Conservation (phyloP, 2,888 invertebrate genomes). For the Drosophila mimica region DNA sequence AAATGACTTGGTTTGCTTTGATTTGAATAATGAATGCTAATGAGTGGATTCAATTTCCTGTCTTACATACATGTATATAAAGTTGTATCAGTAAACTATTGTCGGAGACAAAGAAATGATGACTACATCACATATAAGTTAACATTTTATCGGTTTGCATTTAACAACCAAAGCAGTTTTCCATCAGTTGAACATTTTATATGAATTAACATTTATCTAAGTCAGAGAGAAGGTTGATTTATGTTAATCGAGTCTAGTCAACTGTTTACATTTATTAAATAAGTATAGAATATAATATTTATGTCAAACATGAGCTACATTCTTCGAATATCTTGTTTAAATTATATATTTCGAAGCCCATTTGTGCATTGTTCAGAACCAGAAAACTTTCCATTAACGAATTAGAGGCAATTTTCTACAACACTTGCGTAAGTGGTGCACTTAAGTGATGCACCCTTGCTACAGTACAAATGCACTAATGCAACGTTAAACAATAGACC, state of each 20-base stretch:
- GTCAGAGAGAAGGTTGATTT: not conserved
- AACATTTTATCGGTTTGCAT: slow-evolving; percentile 1
- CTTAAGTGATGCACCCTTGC: not conserved
- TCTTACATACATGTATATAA: not conserved
- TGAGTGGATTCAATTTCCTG: slow-evolving; percentile 31
- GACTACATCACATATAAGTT: not conserved
- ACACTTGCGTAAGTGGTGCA: slow-evolving; percentile 12
- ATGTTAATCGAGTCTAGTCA: not conserved
- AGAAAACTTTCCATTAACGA: not conserved
- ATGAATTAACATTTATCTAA: not conserved
- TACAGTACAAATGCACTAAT: slow-evolving; percentile 22
- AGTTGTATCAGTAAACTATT: not conserved
- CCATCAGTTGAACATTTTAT: not conserved
- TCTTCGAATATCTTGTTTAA: not conserved
- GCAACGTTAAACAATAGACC: slow-evolving; percentile 48
- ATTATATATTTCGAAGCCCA: not conserved
- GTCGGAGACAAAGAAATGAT: not conserved
- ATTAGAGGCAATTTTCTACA: not conserved
- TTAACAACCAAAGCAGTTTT: slow-evolving; percentile 1
- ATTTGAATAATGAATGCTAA: slow-evolving; percentile 31
- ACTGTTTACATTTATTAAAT: not conserved
- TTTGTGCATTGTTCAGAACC: not conserved
- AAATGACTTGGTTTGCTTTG: slow-evolving; percentile 31
- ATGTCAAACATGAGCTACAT: not conserved
- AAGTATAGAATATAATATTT: not conserved